Evolutionary conservation across 2,113 vertebrate genomes (phyloP), one percentile per base, ranked within the genome.

Genomic region (Hippocampus guttulatus): DNA sequence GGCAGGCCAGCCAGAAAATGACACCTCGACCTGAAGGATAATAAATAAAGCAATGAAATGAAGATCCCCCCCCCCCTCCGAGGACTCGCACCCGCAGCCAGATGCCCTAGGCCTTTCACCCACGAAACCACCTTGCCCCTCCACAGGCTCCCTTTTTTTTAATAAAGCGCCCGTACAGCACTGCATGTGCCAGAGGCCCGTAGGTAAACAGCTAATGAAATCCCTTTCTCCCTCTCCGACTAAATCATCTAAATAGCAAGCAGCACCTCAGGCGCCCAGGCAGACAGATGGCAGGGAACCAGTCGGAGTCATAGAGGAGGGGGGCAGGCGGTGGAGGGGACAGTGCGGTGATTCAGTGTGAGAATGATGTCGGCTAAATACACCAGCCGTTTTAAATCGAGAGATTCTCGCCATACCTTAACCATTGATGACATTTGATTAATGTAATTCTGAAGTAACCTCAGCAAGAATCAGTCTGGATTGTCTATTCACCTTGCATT

Each of bases 141-240:
- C 41, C 73, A n/a, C 71, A 70, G 63, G 67, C 76, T 64, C 55
- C 15, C 62, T 71, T 81, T 80, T 83, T 80, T 83, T 68, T 78
- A 85, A 89, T 89, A 87, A 89, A 89, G 82, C 79, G 76, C 78
- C 76, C 70, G 78, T 79, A 81, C 43, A 79, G 74, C 84, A 81
- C 81, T 74, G 75, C 77, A 78, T 83, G 85, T 83, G 84, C 77
- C 83, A 85, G 74, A 83, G 81, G 86, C 85, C 86, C 86, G 79
- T 82, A 86, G 87, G 85, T 88, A 90, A 88, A 90, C 87, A 90
- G 84, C 88, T 90, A 90, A 91, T 91, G 89, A 89, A 92, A 91
- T 91, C 91, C 89, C 89, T 83, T 67, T 83, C 69, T 89, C 84
- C 86, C 84, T 76, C 81, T 81, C 27, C 23, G 80, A 85, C 88